Percentiles rank a stretch among this genome's conserved stretches.
Evolutionary conservation across 2,797 vertebrate genomes (phyloP).

Genomic region (Pterois miles): DNA sequence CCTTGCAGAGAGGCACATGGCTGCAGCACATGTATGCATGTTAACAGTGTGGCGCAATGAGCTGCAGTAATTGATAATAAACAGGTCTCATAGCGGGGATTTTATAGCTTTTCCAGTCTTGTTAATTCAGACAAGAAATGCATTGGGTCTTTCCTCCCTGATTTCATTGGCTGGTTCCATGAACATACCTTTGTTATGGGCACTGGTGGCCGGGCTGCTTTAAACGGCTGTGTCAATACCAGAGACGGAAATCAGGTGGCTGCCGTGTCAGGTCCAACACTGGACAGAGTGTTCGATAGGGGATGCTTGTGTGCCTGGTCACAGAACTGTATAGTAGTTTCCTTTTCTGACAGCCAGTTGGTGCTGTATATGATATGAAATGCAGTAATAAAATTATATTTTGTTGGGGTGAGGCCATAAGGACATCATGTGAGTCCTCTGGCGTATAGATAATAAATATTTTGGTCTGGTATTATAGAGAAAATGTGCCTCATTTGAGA

Average conservation of each 20-base stretch:
- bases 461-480: background rate
- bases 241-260: constrained; percentile 79
- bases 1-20: constrained; percentile 59
- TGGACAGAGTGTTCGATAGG: constrained; percentile 65
- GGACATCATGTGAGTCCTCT: background rate
- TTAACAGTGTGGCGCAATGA: constrained; percentile 67
- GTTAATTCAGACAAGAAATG: constrained; percentile 76
- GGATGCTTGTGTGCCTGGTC: constrained; percentile 31
- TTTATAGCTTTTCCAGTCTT: constrained; percentile 82
- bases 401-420: background rate
- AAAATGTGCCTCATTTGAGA: constrained; percentile 7
- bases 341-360: constrained; percentile 17
- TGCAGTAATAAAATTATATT: constrained; percentile 15
- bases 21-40: constrained; percentile 58
- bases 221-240: constrained; percentile 78
- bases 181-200: constrained; percentile 81
- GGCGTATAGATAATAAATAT: constrained; percentile 8
- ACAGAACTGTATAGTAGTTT: constrained; percentile 17
- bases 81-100: constrained; percentile 67
- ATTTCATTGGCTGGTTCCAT: constrained; percentile 67
- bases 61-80: constrained; percentile 75
- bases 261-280: constrained; percentile 66
- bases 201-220: constrained; percentile 59
- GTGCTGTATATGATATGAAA: constrained; percentile 20
- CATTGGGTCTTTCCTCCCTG: constrained; percentile 67